Base-by-base conservation (phyloP, 1,140 invertebrate genomes). In the Lethrus apterus region DNA sequence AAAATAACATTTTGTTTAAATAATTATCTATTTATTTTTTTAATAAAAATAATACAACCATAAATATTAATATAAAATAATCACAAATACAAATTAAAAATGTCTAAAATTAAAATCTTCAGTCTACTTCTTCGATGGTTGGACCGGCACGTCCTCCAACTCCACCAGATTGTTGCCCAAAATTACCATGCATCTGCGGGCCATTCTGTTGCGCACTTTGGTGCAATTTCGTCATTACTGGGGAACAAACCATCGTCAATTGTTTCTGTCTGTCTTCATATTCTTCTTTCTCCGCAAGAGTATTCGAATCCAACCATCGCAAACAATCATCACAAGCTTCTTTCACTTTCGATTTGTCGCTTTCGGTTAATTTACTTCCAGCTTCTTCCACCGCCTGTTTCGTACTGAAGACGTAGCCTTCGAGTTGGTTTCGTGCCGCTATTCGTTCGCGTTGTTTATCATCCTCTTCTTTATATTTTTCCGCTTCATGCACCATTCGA, bases 391-490 rank as follows among this genome's bases (percentile, higher is more conserved):
- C 23, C 23, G 23, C 23, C n/a, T 26, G 23, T 26, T 26, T 26
- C n/a, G n/a, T 77, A 50, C 77, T 77, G 65, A 81, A 86, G 24
- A 78, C 73, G 51, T 89, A 89, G 26, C 74, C 75, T 57, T 89
- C 84, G 9, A 89, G 65, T 29, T 71, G 56, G 50, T 77, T 77
- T 44, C 74, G 69, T 0, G 75, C 72, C 0, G 64, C 17, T 19
- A 89, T 76, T 11, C 74, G 72, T 15, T 83, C 76, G 19, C 73
- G 74, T 56, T 86, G 83, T 35, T 70, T 72, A 24, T 84, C 79
- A 59, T 88, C 85, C 48, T 78, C 75, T n/a, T 73, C 71, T 53
- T 77, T 79, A 62, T 80, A 88, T 23, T 58, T 67, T 32, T 76
- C 70, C 1, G 74, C 78, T 42, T 81, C 79, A 13, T 76, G 76